A percentile compares a stretch with the other conserved stretches of the same genome.
Conservation (phyloP, 1,140 invertebrate species). For the Notospermus geniculatus region DNA sequence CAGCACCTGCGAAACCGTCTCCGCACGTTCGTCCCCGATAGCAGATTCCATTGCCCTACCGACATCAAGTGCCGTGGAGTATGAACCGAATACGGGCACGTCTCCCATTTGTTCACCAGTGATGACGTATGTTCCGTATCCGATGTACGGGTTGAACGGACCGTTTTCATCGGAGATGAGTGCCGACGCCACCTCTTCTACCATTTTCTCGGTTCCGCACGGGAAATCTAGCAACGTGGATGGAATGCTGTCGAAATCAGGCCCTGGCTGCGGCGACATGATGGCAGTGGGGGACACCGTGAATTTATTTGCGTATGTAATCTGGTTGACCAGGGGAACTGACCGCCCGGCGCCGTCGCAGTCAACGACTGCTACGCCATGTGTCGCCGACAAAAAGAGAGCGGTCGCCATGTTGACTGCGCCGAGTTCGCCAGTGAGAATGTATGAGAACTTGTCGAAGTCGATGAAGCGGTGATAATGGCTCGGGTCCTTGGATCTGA, state of each 20-base stretch:
- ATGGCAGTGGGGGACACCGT: neutral
- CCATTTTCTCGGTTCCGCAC: constrained; percentile 5
- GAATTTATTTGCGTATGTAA: constrained; percentile 9
- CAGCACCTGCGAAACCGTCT: neutral
- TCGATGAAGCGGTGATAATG: neutral
- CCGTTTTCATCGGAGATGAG: constrained; percentile 8
- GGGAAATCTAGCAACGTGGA: constrained; percentile 5
- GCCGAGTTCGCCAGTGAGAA: constrained; percentile 6
- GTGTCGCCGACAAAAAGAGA: neutral
- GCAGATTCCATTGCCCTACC: neutral
- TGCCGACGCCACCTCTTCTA: neutral
- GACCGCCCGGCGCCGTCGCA: constrained; percentile 7
- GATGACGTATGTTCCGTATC: constrained; percentile 7
- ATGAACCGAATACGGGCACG: constrained; percentile 7
- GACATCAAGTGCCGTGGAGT: neutral
- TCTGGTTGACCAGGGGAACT: constrained; percentile 8
- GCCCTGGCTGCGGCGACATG: constrained; percentile 7
- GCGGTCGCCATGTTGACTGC: constrained; percentile 5
- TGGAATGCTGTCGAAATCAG: constrained; percentile 2
- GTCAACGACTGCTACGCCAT: constrained; percentile 3
- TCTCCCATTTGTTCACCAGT: constrained; percentile 6
- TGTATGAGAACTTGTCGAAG: constrained; percentile 6
- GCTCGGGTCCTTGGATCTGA: neutral
- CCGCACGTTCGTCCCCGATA: neutral
- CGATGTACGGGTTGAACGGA: constrained; percentile 1